Base-by-base conservation (phyloP, 2,888 invertebrate species). In the Stratiomys singularior region DNA sequence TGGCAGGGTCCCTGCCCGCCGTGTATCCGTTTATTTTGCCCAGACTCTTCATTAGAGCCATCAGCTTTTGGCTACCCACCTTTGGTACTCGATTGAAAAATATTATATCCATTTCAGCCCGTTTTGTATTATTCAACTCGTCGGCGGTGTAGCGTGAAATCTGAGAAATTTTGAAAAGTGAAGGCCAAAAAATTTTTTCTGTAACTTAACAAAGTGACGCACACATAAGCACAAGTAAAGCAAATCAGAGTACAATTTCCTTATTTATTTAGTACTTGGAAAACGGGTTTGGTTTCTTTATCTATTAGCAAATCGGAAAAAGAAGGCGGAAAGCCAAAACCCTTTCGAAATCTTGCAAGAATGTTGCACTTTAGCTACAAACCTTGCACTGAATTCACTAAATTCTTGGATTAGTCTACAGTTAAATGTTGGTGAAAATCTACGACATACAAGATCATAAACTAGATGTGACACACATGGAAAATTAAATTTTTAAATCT, bases 11-110 rank as follows among this genome's bases (percentile, higher is more conserved):
- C 74, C 95, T 92, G 83, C 94, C 92, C 84, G 95, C 94, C 66
- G 91, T 92, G 88, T 91, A 93, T 77, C 88, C 87, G 84, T 93
- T 92, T 77, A 88, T 87, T 81, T 89, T 86, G 18, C 89, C 91
- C 72, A 96, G 88, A 77, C 93, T 88, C 81, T 93, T 88, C 37
- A 96, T 87, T 44, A 96, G 88, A 85, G 94, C 93, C 95, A 96
- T 95, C 84, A 96, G 92, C 27, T 95, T 95, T 87, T 95, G 95
- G 76, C 95, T 95, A 80, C 96, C 96, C 47, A 95, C 95, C 88
- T 96, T 96, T 13, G 96, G 96, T 66, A 96, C 96, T 23, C 96
- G 89, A 87, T 96, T 96, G 88, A 96, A 96, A 88, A 96, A 94
- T 67, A 96, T 85, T 71, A 94, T 89, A 77, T 95, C 92, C 72